These are phyloP conservation scores for Poeciliopsis turrubarensis DNA, from an alignment of 2,113 vertebrate genomes.

Conservation along the genomic window DNA sequence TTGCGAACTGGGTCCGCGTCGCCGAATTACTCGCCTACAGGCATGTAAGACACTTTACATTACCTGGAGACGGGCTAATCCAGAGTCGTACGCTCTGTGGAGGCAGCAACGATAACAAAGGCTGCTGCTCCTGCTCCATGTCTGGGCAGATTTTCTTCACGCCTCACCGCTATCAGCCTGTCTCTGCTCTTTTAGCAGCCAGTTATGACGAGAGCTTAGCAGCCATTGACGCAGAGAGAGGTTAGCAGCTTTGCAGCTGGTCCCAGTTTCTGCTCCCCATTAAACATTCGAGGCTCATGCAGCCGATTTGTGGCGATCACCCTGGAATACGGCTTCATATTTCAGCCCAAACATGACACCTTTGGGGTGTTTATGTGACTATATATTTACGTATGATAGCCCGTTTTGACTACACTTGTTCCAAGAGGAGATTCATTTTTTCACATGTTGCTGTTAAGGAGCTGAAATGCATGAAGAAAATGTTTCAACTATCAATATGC, in stretches of 20 bases:
- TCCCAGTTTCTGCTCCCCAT: slow-evolving; percentile 32
- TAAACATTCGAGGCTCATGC: slow-evolving; percentile 43
- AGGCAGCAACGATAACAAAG: slow-evolving; percentile 4
- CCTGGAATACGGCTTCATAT: slow-evolving; percentile 10
- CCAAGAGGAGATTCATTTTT: neutral
- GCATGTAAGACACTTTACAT: slow-evolving; percentile 25
- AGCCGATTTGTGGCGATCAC: slow-evolving; percentile 23
- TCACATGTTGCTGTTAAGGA: neutral
- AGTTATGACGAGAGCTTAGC: slow-evolving; percentile 31
- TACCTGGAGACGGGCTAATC: slow-evolving; percentile 7
- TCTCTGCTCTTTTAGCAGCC: slow-evolving; percentile 33
- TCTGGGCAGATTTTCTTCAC: slow-evolving; percentile 24
- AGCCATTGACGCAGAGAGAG: slow-evolving; percentile 31
- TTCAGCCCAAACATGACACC: neutral
- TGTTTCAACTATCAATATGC: neutral
- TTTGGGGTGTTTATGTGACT: slow-evolving; percentile 23
- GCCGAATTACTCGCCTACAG: slow-evolving; percentile 29
- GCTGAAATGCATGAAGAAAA: neutral
- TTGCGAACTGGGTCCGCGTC: slow-evolving; percentile 34
- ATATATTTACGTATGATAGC: neutral
- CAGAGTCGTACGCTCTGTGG: slow-evolving; percentile 9
- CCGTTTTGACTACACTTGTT: neutral
- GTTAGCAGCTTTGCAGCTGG: slow-evolving; percentile 17
- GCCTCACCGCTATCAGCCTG: slow-evolving; percentile 11
- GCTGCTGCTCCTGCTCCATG: slow-evolving; percentile 2